phyloP scores from a whole-genome alignment of 2,113 vertebrate genomes.

The Globicephala melas region DNA sequence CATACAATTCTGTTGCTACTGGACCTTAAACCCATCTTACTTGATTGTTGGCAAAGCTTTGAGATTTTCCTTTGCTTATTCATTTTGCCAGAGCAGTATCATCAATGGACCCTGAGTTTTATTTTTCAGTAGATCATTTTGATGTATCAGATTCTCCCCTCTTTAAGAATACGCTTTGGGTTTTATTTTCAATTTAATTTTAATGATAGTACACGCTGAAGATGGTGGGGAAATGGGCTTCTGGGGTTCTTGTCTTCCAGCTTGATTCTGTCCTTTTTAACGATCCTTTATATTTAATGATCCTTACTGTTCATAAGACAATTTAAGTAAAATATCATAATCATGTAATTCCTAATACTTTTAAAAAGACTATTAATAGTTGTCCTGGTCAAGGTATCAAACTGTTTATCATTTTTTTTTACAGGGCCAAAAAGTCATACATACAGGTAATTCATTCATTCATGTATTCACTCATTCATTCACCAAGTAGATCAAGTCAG shows the following conservation, averaged over 20 bases:
- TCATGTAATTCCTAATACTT: neutral
- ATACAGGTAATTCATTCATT: neutral
- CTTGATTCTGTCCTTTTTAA: neutral
- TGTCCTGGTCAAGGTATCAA: neutral
- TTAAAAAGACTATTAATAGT: neutral
- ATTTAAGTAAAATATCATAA: neutral
- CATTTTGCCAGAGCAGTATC: neutral
- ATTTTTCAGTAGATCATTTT: neutral
- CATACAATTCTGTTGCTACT: neutral
- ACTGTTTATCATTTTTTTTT: neutral
- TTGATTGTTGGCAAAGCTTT: neutral
- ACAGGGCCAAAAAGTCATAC: neutral
- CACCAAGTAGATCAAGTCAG: neutral
- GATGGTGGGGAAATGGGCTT: neutral
- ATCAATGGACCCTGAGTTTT: neutral
- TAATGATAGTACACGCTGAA: neutral
- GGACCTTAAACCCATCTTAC: neutral
- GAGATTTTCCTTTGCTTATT: neutral
- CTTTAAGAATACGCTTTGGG: neutral
- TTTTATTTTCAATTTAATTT: neutral
- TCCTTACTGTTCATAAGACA: neutral
- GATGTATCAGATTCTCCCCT: neutral
- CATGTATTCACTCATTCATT: neutral
- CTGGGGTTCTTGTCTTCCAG: neutral
- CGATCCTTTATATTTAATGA: neutral